These are phyloP conservation scores for Minunthozetes semirufus DNA, from an alignment of 2,888 invertebrate genomes.

Conservation along the genomic window DNA sequence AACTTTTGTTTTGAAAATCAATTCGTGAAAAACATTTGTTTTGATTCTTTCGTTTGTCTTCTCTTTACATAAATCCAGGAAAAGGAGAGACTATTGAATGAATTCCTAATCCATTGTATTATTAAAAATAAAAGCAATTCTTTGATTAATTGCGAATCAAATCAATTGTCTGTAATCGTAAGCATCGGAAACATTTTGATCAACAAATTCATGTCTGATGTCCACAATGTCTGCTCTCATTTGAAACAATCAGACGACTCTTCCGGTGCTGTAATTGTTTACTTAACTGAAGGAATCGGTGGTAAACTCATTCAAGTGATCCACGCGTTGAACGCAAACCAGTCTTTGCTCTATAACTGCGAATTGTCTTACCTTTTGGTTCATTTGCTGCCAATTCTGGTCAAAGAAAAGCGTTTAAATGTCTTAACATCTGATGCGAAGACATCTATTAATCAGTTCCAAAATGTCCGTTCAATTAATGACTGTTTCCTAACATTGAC, in stretches of 20 bases:
- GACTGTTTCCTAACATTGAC: not conserved
- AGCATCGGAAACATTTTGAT: conserved; percentile 31
- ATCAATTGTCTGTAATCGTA: conserved; percentile 16
- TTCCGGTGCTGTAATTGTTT: not conserved
- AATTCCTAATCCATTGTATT: not conserved
- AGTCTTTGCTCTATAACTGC: conserved; percentile 24
- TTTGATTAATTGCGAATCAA: not conserved
- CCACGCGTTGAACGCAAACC: not conserved
- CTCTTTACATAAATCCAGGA: not conserved
- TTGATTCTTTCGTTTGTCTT: not conserved
- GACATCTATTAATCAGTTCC: not conserved
- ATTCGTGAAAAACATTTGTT: not conserved
- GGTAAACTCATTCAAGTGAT: conserved; percentile 26
- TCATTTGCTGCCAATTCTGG: not conserved
- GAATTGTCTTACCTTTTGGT: conserved; percentile 21
- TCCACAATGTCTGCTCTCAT: conserved; percentile 8
- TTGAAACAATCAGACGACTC: conserved; percentile 6
- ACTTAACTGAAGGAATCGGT: conserved; percentile 12
- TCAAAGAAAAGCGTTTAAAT: not conserved
- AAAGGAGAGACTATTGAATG: not conserved
- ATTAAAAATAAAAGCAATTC: not conserved
- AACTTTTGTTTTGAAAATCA: not conserved
- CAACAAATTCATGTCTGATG: conserved; percentile 26
- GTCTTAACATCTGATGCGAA: not conserved
- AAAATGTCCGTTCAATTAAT: not conserved